Base-by-base conservation (phyloP, 2,113 vertebrate genomes). In the Scolopax mira region DNA sequence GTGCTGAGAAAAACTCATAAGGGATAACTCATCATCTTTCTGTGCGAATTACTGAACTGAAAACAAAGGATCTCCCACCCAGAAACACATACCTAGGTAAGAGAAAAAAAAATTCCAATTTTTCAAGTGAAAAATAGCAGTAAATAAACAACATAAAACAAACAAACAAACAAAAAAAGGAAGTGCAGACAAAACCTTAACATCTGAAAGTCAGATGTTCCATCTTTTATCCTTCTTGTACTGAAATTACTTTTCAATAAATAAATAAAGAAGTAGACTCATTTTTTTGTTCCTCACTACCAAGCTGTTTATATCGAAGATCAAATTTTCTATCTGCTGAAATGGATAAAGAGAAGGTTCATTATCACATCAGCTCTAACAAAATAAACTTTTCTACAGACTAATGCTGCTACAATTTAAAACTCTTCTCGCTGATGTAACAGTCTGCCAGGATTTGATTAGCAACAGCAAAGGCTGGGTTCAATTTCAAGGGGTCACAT, bases 401-500 rank as follows among this genome's bases (percentile, higher is more conserved):
- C 18, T 64, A 86, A 66, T 80, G 16, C n/a, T 61, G 31, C 57
- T 62, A 73, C 70, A 94, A 77, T 90, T 92, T 94, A 61, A 93
- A 96, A 87, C 75, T 87, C 80, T 84, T 90, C 83, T 88, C 11
- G 0, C 25, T 84, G 77, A 60, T 93, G 30, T 90, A 93, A 86
- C 33, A 80, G 79, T 55, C 72, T 93, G 48, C 48, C 77, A 94
- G 91, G 48, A 94, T 86, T 94, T 94, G 77, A 96, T 95, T 94
- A 96, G 93, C 91, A 81, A 75, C 69, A 89, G 16, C 65, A 92
- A 90, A 77, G 88, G 7, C 80, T 93, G 57, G 69, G 83, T 92
- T 96, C 77, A 90, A 19, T 97, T 96, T 96, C 90, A 92, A 94
- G 37, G 65, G 93, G 93, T 97, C 95, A 92, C 52, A 67, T 89